Percentiles rank a stretch among this genome's conserved stretches.
Evolutionary conservation across 2,797 vertebrate species (phyloP).

Genomic region (Chiroxiphia lanceolata): DNA sequence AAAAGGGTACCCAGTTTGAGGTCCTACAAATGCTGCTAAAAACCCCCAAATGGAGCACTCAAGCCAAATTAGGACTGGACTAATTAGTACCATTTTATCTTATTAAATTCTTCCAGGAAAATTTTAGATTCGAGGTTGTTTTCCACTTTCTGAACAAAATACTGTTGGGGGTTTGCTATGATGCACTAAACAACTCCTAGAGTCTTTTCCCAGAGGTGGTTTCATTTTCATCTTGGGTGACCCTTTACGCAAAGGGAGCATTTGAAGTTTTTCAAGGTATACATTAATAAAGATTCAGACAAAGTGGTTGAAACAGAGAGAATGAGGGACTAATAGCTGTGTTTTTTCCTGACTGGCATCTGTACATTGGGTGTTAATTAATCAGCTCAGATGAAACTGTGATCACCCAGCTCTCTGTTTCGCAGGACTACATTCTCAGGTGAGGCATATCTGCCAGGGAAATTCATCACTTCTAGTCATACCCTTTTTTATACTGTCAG

Average conservation of each 20-base stretch:
- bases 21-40: not conserved
- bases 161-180: not conserved
- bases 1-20: not conserved
- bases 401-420: not conserved
- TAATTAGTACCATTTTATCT: not conserved
- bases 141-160: not conserved
- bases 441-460: not conserved
- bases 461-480: not conserved
- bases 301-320: not conserved
- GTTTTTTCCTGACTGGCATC: not conserved
- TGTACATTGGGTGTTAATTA: not conserved
- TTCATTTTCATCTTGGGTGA: not conserved
- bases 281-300: not conserved
- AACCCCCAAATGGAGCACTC: not conserved
- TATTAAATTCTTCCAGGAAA: not conserved
- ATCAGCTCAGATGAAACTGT: not conserved
- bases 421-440: not conserved
- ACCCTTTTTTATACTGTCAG: slow-evolving; percentile 35
- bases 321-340: not conserved
- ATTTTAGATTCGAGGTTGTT: not conserved
- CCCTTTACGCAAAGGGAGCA: not conserved
- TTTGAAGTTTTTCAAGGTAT: not conserved
- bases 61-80: not conserved
- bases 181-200: not conserved
- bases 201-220: not conserved